These are phyloP conservation scores for Athrips mouffetella DNA, from an alignment of 2,888 invertebrate species.

Conservation along the genomic window DNA sequence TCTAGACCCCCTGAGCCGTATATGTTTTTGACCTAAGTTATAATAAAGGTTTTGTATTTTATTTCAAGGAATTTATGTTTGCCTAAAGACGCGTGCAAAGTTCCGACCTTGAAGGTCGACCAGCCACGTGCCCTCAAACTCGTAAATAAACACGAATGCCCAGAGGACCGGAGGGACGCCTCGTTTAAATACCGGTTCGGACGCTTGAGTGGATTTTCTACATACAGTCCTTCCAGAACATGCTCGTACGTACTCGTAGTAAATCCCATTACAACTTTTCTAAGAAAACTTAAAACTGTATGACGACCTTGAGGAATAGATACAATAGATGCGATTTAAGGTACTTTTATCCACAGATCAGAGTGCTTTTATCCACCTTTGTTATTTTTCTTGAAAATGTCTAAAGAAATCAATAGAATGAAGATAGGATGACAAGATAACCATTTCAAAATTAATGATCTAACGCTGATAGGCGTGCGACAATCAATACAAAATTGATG, in stretches of 20 bases:
- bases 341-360: too few species aligned
- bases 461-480: neutral
- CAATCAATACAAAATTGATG: slow-evolving; percentile 13
- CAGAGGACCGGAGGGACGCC: slow-evolving; percentile 22
- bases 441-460: slow-evolving; percentile 11
- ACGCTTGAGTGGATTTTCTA: slow-evolving; percentile 20
- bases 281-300: too few species aligned
- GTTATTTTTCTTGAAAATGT: neutral
- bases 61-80: neutral
- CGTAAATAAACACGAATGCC: slow-evolving; percentile 32
- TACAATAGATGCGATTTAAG: too few species aligned
- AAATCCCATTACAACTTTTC: too few species aligned
- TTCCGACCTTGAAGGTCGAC: slow-evolving; percentile 45
- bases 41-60: too few species aligned
- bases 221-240: too few species aligned
- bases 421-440: slow-evolving; percentile 6
- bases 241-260: too few species aligned
- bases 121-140: slow-evolving; percentile 41
- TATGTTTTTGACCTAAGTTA: too few species aligned
- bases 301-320: too few species aligned
- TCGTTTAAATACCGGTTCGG: slow-evolving; percentile 28
- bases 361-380: neutral
- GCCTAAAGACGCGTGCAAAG: slow-evolving; percentile 13
- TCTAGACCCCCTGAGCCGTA: too few species aligned
- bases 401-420: neutral